phyloP scores from a whole-genome alignment of 2,797 vertebrate genomes.

The Varecia variegata region DNA sequence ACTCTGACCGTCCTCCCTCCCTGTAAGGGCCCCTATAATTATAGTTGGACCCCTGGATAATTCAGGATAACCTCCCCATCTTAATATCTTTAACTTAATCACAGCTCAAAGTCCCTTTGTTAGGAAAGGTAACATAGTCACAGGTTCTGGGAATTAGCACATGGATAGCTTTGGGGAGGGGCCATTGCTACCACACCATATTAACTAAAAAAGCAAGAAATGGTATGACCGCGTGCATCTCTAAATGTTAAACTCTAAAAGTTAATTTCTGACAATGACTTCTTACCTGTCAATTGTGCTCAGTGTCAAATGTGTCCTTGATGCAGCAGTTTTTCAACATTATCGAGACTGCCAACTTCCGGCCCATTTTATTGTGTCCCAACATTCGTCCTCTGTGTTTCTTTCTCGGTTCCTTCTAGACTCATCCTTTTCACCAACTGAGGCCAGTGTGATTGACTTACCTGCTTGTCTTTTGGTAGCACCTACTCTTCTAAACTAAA shows the following conservation, averaged over 20 bases:
- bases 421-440: background rate
- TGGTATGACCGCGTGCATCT: background rate
- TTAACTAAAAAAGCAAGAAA: background rate
- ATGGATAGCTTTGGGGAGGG: background rate
- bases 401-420: background rate
- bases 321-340: background rate
- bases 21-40: background rate
- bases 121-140: background rate
- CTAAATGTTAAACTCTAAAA: background rate
- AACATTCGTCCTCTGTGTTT: background rate
- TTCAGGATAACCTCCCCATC: background rate
- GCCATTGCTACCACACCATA: background rate
- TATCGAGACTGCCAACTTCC: background rate
- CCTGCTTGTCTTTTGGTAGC: background rate
- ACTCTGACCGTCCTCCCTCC: background rate
- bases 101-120: background rate
- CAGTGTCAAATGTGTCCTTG: background rate
- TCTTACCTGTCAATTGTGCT: background rate
- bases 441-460: background rate
- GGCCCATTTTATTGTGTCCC: background rate
- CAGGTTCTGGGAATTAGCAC: background rate
- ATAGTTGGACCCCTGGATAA: background rate
- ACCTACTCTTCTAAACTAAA: background rate
- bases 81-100: background rate
- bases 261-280: background rate